Conservation (phyloP, 2,797 vertebrate genomes). For the Bradypodion pumilum region DNA sequence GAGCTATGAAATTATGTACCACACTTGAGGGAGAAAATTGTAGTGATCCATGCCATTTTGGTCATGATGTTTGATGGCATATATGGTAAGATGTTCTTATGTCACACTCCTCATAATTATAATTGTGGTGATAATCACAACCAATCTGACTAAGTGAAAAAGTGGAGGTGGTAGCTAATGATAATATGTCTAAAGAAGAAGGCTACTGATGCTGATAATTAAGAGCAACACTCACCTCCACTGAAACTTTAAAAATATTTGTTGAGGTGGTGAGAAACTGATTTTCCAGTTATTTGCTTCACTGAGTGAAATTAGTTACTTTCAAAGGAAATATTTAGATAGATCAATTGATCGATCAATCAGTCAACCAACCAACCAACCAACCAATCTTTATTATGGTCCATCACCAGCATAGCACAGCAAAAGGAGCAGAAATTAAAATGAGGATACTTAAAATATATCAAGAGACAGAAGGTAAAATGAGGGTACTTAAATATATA, state of each 20-base stretch:
- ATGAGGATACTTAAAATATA: too few relatives aligned
- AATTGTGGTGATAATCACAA: background rate
- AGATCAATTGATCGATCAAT: too few relatives aligned
- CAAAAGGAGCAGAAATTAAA: too few relatives aligned
- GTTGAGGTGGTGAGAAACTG: background rate
- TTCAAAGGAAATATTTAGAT: background rate
- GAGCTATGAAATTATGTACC: background rate
- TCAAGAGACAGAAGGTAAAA: too few relatives aligned
- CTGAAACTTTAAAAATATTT: background rate
- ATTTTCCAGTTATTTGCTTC: background rate
- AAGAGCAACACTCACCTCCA: background rate
- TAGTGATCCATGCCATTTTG: background rate
- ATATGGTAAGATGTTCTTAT: background rate
- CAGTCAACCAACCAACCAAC: too few relatives aligned
- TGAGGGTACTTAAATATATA: too few relatives aligned
- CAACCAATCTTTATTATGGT: too few relatives aligned
- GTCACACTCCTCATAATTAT: background rate
- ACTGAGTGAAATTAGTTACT: background rate
- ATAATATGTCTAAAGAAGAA: too few relatives aligned
- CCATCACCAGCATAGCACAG: too few relatives aligned
- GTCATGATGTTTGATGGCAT: background rate
- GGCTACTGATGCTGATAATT: background rate
- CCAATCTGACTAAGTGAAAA: background rate
- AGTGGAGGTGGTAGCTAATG: too few relatives aligned
- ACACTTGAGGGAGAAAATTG: background rate